Evolutionary conservation across 2,888 invertebrate genomes (phyloP).

Genomic region (Dioctria rufipes): DNA sequence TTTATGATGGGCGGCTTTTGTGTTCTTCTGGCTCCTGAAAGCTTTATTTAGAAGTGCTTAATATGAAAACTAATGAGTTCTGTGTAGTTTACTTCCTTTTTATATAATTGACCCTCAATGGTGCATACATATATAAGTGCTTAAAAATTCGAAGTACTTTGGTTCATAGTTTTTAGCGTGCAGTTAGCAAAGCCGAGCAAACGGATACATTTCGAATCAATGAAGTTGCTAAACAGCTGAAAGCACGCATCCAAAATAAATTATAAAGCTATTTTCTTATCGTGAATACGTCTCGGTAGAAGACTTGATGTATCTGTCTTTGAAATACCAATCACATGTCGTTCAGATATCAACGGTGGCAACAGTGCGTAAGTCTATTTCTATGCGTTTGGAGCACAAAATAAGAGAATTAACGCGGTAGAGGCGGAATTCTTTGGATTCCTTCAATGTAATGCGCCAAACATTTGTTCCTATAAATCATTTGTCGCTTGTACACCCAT

Average conservation of each 20-base stretch:
- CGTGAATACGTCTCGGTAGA: not conserved
- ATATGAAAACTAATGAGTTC: too few species aligned
- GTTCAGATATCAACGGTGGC: slow-evolving; percentile 42
- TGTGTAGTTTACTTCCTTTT: too few species aligned
- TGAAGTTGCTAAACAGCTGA: slow-evolving; percentile 32
- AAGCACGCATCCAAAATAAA: slow-evolving; percentile 49
- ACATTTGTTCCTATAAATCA: slow-evolving; percentile 59
- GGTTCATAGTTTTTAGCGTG: too few species aligned
- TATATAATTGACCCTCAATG: too few species aligned
- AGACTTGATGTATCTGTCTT: slow-evolving; percentile 12
- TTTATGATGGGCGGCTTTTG: too few species aligned
- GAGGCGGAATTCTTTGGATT: slow-evolving; percentile 40
- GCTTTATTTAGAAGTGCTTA: too few species aligned
- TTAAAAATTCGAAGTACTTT: too few species aligned
- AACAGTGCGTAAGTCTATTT: slow-evolving; percentile 26
- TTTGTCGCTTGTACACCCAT: slow-evolving; percentile 29
- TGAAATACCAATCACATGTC: slow-evolving; percentile 45
- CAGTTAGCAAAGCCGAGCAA: not conserved
- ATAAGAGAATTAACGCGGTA: slow-evolving; percentile 25
- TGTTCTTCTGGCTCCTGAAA: too few species aligned
- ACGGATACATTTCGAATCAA: slow-evolving; percentile 18
- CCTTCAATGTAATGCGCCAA: slow-evolving; percentile 56
- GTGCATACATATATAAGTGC: too few species aligned
- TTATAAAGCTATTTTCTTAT: slow-evolving; percentile 45
- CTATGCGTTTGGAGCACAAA: slow-evolving; percentile 26